Evolutionary conservation across 2,888 invertebrate species (phyloP).

Genomic region (Cremastinae sp.): DNA sequence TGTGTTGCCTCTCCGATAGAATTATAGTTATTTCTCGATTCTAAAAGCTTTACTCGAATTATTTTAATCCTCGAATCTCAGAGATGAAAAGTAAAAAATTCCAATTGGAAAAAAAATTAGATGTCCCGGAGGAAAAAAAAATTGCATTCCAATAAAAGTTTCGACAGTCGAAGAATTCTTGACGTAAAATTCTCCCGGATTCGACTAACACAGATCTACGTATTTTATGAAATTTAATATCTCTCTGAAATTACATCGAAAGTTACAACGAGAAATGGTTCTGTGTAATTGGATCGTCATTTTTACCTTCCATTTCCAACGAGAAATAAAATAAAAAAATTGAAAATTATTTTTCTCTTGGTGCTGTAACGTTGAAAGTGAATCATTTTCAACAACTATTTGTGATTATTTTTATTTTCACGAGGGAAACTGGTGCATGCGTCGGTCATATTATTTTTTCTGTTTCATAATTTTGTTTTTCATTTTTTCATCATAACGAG

Average conservation of each 20-base stretch:
- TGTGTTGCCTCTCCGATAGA: conserved; percentile 1
- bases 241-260: not conserved
- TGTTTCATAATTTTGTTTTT: not conserved
- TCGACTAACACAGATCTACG: not conserved
- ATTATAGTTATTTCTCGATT: not conserved
- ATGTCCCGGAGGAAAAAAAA: too few relatives aligned
- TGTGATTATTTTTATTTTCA: conserved; percentile 34
- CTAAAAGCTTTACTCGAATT: not conserved
- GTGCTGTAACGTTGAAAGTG: conserved; percentile 45
- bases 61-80: not conserved
- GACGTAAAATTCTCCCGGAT: not conserved
- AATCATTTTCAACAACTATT: conserved; percentile 47
- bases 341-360: conserved; percentile 13
- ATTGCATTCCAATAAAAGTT: too few relatives aligned
- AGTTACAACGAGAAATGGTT: not conserved
- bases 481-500: not conserved
- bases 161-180: not conserved
- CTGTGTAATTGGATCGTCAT: conserved; percentile 19
- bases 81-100: too few relatives aligned
- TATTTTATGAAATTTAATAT: conserved; percentile 1
- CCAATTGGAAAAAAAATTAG: not conserved
- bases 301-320: conserved; percentile 1
- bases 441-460: not conserved
- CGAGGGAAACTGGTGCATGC: not conserved
- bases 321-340: conserved; percentile 11